Conservation (phyloP, 2,888 invertebrate species). For the Rhimphoctona megacephalus region DNA sequence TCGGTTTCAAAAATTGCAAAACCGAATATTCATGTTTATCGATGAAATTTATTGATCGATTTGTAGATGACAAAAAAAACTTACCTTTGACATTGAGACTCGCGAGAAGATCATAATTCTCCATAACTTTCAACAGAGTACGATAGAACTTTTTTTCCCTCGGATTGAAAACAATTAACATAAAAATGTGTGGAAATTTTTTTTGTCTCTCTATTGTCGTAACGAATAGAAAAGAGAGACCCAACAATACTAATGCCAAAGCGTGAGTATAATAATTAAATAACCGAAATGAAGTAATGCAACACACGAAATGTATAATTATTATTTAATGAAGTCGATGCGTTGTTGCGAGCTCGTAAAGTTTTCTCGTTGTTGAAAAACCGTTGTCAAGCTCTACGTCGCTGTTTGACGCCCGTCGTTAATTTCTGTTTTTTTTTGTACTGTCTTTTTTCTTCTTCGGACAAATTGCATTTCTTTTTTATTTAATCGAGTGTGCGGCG, state of each 20-base stretch:
- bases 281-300: conserved; percentile 36
- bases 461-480: conserved; percentile 37
- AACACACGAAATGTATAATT: conserved; percentile 71
- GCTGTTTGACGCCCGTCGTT: conserved; percentile 68
- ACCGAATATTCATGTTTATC: too few relatives aligned
- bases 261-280: conserved; percentile 70
- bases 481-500: conserved; percentile 5
- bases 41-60: not conserved
- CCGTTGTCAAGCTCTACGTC: conserved; percentile 73
- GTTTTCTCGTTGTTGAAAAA: conserved; percentile 66
- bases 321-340: conserved; percentile 69
- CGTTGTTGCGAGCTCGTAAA: conserved; percentile 78
- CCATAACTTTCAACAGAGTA: conserved; percentile 66
- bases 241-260: conserved; percentile 72
- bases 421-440: conserved; percentile 66
- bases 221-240: conserved; percentile 14
- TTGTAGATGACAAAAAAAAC: conserved; percentile 1
- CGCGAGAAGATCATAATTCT: conserved; percentile 70
- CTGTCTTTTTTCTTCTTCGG: conserved; percentile 26
- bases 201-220: conserved; percentile 37
- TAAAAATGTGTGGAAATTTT: not conserved
- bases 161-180: conserved; percentile 28
- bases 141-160: not conserved
- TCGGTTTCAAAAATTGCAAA: too few relatives aligned
- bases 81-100: conserved; percentile 74